These are phyloP conservation scores for Drosophila paulistorum DNA, from an alignment of 1,140 invertebrate species.

Conservation along the genomic window DNA sequence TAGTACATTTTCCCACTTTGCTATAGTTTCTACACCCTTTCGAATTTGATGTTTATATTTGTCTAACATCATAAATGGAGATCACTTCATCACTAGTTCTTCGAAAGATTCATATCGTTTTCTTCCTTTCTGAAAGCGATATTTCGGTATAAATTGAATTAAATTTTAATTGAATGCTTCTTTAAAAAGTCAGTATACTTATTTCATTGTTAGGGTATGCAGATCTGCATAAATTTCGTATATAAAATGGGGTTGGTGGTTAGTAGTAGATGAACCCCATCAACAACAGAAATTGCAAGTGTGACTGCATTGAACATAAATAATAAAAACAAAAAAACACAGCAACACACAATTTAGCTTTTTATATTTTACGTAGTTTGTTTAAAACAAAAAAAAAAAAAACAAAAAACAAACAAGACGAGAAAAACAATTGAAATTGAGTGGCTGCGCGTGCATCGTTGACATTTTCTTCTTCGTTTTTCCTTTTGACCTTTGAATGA, in stretches of 20 bases:
- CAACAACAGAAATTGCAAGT: conserved; percentile 33
- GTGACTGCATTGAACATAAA: conserved; percentile 72
- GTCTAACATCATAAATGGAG: no score
- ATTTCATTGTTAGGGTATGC: neutral
- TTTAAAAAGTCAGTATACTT: neutral
- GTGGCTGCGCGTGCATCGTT: conserved; percentile 69
- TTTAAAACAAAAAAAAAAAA: conserved; percentile 43
- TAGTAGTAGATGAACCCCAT: conserved; percentile 18
- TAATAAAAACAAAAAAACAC: conserved; percentile 16
- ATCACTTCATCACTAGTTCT: no score
- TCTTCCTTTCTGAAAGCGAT: no score
- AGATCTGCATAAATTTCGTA: neutral
- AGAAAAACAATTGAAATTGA: conserved; percentile 70
- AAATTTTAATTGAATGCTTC: no score
- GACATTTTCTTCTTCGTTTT: conserved; percentile 68
- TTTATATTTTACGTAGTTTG: conserved; percentile 55
- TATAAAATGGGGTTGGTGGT: conserved; percentile 15
- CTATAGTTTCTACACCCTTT: neutral
- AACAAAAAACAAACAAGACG: neutral
- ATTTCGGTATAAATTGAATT: no score
- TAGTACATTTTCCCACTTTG: neutral
- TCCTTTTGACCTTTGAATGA: conserved; percentile 70
- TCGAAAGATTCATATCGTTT: no score
- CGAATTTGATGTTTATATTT: neutral
- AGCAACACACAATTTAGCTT: neutral